Percentiles rank a stretch among this genome's conserved stretches.
Evolutionary conservation across 2,888 invertebrate genomes (phyloP).

Genomic region (Tenthredo notha): DNA sequence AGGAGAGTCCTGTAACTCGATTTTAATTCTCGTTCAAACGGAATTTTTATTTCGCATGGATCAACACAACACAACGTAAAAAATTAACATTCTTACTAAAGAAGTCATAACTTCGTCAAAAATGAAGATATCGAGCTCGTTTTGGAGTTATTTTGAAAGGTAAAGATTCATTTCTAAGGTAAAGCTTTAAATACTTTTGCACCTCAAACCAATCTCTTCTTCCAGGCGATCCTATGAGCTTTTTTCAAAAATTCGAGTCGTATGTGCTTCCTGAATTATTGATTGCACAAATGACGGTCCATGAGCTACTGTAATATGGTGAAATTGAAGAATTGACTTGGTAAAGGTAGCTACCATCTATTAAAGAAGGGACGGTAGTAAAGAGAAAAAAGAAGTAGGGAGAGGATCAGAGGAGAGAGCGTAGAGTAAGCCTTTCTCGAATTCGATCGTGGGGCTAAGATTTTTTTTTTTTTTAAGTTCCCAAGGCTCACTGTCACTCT

Average conservation of each 20-base stretch:
- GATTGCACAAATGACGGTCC: not conserved
- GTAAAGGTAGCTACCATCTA: not conserved
- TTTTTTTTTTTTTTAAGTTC: slow-evolving; percentile 24
- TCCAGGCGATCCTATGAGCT: not conserved
- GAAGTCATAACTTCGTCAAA: no score
- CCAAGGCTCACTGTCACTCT: slow-evolving; percentile 37
- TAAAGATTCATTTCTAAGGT: no score
- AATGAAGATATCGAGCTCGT: no score
- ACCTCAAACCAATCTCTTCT: no score
- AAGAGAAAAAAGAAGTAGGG: slow-evolving; percentile 20
- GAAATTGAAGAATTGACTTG: not conserved
- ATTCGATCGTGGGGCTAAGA: slow-evolving; percentile 8
- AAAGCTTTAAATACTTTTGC: no score
- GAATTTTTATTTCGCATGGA: no score
- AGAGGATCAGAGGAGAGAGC: slow-evolving; percentile 55
- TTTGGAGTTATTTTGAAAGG: no score
- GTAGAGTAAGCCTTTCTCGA: slow-evolving; percentile 49
- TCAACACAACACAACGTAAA: no score
- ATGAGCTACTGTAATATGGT: not conserved
- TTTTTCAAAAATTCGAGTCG: not conserved
- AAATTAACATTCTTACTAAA: no score
- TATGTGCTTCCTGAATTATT: not conserved
- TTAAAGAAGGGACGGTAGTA: not conserved
- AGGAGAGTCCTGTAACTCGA: no score
- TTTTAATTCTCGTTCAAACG: no score